Conservation (phyloP, 2,888 invertebrate genomes). For the Parapristionchus giblindavisi region DNA sequence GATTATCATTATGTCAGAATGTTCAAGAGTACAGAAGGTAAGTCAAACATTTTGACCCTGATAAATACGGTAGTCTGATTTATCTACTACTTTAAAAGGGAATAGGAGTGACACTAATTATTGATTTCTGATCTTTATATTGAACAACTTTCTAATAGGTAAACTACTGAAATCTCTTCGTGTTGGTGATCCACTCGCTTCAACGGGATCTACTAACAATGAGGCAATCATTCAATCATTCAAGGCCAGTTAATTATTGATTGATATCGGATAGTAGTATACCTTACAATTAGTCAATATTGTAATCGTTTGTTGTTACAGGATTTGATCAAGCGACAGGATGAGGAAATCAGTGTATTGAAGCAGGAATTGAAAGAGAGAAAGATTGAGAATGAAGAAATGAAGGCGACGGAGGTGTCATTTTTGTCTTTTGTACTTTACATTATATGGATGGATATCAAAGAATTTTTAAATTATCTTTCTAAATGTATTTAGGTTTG, state of each 20-base stretch:
- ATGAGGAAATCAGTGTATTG: conserved; percentile 65
- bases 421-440: neutral
- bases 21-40: conserved; percentile 75
- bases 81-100: no score
- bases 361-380: conserved; percentile 57
- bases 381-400: conserved; percentile 48
- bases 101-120: no score
- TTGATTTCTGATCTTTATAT: no score
- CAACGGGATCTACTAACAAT: conserved; percentile 67
- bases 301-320: neutral
- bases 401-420: conserved; percentile 40
- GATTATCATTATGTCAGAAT: conserved; percentile 94
- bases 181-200: conserved; percentile 44
- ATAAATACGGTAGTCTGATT: no score
- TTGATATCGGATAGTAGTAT: neutral
- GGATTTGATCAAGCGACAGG: conserved; percentile 87
- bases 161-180: conserved; percentile 28
- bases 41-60: neutral
- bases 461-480: no score
- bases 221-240: conserved; percentile 73
- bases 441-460: no score
- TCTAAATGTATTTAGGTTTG: neutral
- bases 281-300: neutral
- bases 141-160: conserved; percentile 20
- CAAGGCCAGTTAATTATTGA: conserved; percentile 50